These are phyloP conservation scores for Apis cerana DNA, from an alignment of 1,140 invertebrate species.

Conservation along the genomic window DNA sequence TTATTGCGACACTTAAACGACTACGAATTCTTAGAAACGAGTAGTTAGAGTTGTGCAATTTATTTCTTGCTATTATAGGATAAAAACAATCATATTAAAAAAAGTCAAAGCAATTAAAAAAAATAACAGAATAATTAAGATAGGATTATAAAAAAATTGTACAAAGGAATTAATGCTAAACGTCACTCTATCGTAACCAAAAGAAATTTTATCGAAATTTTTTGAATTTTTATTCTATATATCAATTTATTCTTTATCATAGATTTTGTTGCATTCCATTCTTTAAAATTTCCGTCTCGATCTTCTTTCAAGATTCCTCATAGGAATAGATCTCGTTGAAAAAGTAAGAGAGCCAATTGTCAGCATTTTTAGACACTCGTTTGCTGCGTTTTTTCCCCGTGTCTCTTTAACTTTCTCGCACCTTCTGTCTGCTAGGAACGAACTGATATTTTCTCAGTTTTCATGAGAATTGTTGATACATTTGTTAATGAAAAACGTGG, in stretches of 20 bases:
- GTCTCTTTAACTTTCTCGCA: slow-evolving; percentile 8
- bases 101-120: neutral
- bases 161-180: too few species aligned
- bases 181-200: too few species aligned
- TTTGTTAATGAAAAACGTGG: too few species aligned
- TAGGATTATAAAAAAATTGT: too few species aligned
- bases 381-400: neutral
- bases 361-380: slow-evolving; percentile 52
- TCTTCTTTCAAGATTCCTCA: neutral
- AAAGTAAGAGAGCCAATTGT: slow-evolving; percentile 48
- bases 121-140: neutral
- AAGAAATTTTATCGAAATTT: too few species aligned
- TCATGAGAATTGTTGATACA: too few species aligned
- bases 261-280: slow-evolving; percentile 7
- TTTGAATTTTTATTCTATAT: too few species aligned
- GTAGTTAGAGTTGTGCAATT: slow-evolving; percentile 35
- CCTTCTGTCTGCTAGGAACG: neutral
- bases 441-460: too few species aligned
- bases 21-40: slow-evolving; percentile 29
- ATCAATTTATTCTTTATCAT: neutral
- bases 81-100: neutral
- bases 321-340: slow-evolving; percentile 36
- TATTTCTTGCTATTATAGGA: neutral
- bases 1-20: slow-evolving; percentile 42
- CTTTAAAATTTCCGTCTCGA: neutral